These are phyloP conservation scores for Drosophila punjabiensis DNA, from an alignment of 1,140 invertebrate genomes.

Conservation along the genomic window DNA sequence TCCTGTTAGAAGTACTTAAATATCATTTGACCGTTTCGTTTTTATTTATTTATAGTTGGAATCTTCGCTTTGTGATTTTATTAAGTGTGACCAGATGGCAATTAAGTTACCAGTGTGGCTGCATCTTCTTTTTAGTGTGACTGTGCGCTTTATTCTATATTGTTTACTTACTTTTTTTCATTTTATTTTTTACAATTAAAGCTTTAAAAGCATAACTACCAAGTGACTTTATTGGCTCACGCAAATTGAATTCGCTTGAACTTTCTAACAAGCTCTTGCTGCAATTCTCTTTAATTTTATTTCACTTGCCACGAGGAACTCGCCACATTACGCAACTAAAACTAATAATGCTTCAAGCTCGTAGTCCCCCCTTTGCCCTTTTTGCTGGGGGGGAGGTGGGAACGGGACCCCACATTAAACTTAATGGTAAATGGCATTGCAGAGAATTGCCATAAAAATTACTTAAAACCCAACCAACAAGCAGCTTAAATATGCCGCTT, in stretches of 20 bases:
- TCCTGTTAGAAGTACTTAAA: too few relatives aligned
- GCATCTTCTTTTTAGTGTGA: too few relatives aligned
- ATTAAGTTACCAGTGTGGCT: too few relatives aligned
- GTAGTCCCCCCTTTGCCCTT: not conserved
- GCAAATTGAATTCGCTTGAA: slow-evolving; percentile 6
- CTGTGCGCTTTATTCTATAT: not conserved
- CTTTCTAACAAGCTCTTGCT: slow-evolving; percentile 3
- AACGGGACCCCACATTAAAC: slow-evolving; percentile 19
- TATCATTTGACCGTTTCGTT: too few relatives aligned
- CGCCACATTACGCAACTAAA: slow-evolving; percentile 30
- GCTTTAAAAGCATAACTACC: not conserved
- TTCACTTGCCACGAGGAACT: slow-evolving; percentile 11
- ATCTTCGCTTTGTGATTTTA: too few relatives aligned
- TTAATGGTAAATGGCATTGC: slow-evolving; percentile 45
- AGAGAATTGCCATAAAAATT: slow-evolving; percentile 74
- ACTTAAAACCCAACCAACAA: slow-evolving; percentile 73
- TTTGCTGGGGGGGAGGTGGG: not conserved
- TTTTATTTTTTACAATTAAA: not conserved
- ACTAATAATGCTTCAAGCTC: slow-evolving; percentile 38
- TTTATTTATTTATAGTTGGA: too few relatives aligned
- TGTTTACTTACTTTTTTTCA: too few relatives aligned
- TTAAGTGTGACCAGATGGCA: too few relatives aligned
- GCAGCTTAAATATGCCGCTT: slow-evolving; percentile 75
- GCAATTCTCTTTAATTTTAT: slow-evolving; percentile 24
- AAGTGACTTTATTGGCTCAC: not conserved